A percentile compares a stretch with the other conserved stretches of the same genome.
Evolutionary conservation across 2,888 invertebrate species (phyloP).

Genomic region (Aethes cnicana): DNA sequence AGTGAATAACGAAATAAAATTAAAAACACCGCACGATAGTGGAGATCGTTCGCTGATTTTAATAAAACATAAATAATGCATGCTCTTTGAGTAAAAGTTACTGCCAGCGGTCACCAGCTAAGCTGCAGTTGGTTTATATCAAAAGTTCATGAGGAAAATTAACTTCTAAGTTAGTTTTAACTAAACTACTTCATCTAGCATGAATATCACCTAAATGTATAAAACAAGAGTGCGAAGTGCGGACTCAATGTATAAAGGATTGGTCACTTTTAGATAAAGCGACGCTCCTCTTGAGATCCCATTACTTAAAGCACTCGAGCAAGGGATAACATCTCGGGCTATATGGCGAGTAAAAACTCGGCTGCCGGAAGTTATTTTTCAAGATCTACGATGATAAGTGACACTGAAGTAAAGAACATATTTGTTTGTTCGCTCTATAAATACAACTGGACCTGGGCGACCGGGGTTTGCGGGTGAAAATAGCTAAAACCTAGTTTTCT

Average conservation of each 20-base stretch:
- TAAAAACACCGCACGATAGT: not conserved
- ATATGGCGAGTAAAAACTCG: slow-evolving; percentile 15
- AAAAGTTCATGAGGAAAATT: slow-evolving; percentile 1
- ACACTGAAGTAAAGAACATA: too few relatives aligned
- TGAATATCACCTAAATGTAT: not conserved
- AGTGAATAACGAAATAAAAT: slow-evolving; percentile 2
- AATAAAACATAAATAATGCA: slow-evolving; percentile 25
- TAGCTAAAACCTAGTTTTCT: too few relatives aligned
- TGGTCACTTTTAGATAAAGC: slow-evolving; percentile 17
- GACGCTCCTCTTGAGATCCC: slow-evolving; percentile 15
- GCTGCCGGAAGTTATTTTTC: not conserved
- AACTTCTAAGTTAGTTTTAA: not conserved
- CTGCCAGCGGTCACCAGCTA: slow-evolving; percentile 8
- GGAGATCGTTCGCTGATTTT: slow-evolving; percentile 5
- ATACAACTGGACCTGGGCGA: too few relatives aligned
- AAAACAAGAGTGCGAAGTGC: not conserved
- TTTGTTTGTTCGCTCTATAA: not conserved
- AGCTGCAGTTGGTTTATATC: slow-evolving; percentile 1
- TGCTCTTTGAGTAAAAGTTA: slow-evolving; percentile 14
- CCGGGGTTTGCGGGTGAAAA: too few relatives aligned
- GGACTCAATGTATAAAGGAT: slow-evolving; percentile 4
- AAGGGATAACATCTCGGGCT: slow-evolving; percentile 17
- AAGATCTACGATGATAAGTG: slow-evolving; percentile 4
- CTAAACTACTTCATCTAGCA: not conserved
- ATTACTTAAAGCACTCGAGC: slow-evolving; percentile 25